Base-by-base conservation (phyloP, 1,140 invertebrate species). In the Trinorchestia longiramus region DNA sequence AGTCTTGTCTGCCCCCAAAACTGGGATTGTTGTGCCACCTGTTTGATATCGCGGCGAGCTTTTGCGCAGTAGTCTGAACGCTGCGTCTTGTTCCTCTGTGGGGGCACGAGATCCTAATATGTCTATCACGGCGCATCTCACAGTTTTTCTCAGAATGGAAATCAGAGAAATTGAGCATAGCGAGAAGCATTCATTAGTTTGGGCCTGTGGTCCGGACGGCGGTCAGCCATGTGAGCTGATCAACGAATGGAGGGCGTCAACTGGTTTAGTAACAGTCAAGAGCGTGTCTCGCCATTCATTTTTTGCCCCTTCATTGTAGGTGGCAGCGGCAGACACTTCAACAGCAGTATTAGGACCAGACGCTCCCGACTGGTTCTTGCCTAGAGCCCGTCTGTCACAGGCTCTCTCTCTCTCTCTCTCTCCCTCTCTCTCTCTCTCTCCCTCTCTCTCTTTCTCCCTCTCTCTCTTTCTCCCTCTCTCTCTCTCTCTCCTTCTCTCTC, bases 181-280 rank as follows among this genome's bases (percentile, higher is more conserved):
- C 62, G 62, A 77, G 62, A 77, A 77, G 62, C 62, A 77, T 77
- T 77, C 62, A 36, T 77, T 77, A 77, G 62, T 36, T 77, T 77
- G 62, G 62, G 62, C 36, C 62, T 77, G 62, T 3, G 62, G 62
- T 77, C 62, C 62, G 8, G 62, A 77, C 8, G 62, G 62, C 11
- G 62, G 62, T 11, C 62, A 77, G 62, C 62, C 62, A 19, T 53
- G 47, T 53, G 47, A 53, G 47, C 47, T 19, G 19, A 77, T 28
- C 62, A 90, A 90, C 43, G 6, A 43, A 90, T 90, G n/a, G 41
- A 90, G 88, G 88, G 88, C 88, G 88, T 36, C 41, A 90, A 90
- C 88, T 90, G 88, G 88, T 90, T 90, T 90, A 90, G 88, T 90
- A 90, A 90, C 88, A 90, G 88, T 90, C 88, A 90, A 90, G 88